Percentiles rank a stretch among this genome's conserved stretches.
These are phyloP conservation scores for Pygocentrus nattereri DNA, from an alignment of 2,797 vertebrate species.

Conservation along the genomic window DNA sequence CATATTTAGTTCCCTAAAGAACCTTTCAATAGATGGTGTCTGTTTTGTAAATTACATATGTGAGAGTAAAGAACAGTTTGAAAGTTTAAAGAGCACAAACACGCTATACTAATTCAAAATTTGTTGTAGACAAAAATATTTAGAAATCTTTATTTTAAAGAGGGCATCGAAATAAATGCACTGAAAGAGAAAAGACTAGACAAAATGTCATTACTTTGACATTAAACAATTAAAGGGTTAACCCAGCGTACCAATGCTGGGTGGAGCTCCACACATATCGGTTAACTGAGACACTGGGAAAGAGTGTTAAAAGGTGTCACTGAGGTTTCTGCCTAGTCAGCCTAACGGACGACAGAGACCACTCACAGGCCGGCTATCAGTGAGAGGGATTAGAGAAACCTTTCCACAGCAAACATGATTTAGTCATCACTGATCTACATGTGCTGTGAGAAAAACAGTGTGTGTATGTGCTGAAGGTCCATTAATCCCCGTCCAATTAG, in stretches of 20 bases:
- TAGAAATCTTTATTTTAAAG: neutral
- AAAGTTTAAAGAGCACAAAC: no score
- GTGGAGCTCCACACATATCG: neutral
- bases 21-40: no score
- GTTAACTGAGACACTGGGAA: conserved; percentile 4
- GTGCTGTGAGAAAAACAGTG: conserved; percentile 17
- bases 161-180: neutral
- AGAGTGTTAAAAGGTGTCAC: conserved; percentile 33
- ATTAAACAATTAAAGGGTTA: neutral
- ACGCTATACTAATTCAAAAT: no score
- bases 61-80: no score
- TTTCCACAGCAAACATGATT: conserved; percentile 36
- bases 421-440: conserved; percentile 30
- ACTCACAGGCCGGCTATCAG: conserved; percentile 29
- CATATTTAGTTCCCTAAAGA: no score
- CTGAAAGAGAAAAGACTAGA: neutral
- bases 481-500: conserved; percentile 57
- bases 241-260: neutral
- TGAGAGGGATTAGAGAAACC: conserved; percentile 4
- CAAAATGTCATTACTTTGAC: neutral
- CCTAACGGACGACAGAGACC: conserved; percentile 35
- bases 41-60: no score
- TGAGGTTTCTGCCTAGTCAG: conserved; percentile 41
- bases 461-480: conserved; percentile 44
- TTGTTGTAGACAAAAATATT: no score